Conservation (phyloP, 2,888 invertebrate species). For the Lathronympha strigana region DNA sequence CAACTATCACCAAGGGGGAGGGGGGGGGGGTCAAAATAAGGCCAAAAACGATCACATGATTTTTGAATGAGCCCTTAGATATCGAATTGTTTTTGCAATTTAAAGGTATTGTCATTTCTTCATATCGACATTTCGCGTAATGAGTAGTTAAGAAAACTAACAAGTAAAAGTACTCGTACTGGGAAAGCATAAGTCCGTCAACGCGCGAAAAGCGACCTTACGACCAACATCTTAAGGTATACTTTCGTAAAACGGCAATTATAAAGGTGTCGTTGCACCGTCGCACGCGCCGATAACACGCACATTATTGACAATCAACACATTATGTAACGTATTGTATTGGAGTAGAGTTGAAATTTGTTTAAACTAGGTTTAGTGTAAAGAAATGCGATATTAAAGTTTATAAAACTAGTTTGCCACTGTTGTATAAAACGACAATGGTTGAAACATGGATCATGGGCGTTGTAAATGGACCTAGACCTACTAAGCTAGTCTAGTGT, state of each 20-base stretch:
- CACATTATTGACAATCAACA: background rate
- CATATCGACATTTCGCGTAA: background rate
- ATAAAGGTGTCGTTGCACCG: slow-evolving; percentile 23
- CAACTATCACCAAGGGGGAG: no score
- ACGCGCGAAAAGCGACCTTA: background rate
- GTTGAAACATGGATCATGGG: background rate
- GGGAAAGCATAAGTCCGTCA: background rate
- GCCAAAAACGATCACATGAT: no score
- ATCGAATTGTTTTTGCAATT: no score
- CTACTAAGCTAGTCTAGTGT: no score
- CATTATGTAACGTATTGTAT: background rate
- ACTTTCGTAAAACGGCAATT: background rate
- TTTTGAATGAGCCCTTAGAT: no score
- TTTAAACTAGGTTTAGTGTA: background rate
- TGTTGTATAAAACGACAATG: background rate
- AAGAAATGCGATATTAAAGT: background rate
- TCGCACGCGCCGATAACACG: slow-evolving; percentile 29
- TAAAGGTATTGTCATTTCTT: no score
- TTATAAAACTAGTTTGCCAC: background rate
- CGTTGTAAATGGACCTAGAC: no score
- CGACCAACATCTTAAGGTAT: background rate
- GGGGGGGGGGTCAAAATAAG: no score
- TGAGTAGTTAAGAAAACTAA: background rate
- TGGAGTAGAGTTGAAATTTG: background rate
- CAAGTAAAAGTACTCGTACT: background rate